phyloP scores from a whole-genome alignment of 2,113 vertebrate species.

The Calidris pygmaea region DNA sequence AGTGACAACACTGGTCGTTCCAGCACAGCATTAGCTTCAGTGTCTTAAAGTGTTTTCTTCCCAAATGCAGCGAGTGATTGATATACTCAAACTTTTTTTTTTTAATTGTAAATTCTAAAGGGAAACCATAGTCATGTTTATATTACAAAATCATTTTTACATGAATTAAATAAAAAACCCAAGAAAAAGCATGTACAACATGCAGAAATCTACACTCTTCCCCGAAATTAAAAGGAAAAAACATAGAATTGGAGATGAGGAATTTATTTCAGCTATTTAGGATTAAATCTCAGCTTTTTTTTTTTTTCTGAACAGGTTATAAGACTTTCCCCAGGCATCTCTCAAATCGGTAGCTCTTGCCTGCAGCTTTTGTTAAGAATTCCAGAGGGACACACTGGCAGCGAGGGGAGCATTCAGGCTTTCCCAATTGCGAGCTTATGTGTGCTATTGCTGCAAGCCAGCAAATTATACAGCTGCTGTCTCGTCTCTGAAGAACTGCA shows the following conservation, averaged over 20 bases:
- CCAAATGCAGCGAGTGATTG: not conserved
- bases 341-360: not conserved
- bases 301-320: not conserved
- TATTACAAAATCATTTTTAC: not conserved
- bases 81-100: not conserved
- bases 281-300: not conserved
- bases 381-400: not conserved
- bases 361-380: not conserved
- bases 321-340: not conserved
- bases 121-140: not conserved
- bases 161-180: not conserved
- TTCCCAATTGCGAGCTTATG: not conserved
- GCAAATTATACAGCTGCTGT: not conserved
- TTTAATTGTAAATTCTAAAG: not conserved
- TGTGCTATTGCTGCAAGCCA: not conserved
- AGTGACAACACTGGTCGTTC: not conserved
- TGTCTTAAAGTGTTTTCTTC: not conserved
- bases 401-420: not conserved
- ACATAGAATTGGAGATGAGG: not conserved
- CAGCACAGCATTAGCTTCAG: not conserved
- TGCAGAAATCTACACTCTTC: not conserved
- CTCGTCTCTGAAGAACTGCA: not conserved
- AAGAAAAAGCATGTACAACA: constrained; percentile 37
- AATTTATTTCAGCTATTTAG: not conserved
- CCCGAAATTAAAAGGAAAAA: not conserved